These are phyloP conservation scores for Meda fulgida DNA, from an alignment of 2,797 vertebrate species.

Conservation along the genomic window DNA sequence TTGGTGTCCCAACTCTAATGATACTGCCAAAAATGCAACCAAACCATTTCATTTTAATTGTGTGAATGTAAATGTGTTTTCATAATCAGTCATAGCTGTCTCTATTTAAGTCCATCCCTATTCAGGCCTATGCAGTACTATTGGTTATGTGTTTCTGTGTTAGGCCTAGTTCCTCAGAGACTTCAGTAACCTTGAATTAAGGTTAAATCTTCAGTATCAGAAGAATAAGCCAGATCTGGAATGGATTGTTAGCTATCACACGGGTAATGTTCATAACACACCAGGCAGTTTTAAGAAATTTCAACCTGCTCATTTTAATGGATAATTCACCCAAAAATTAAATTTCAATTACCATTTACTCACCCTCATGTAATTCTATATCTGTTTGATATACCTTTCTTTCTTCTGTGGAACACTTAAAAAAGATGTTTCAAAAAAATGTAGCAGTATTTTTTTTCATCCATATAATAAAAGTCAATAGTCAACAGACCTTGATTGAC, in stretches of 20 bases:
- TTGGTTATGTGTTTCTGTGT: not conserved
- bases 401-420: not conserved
- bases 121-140: not conserved
- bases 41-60: slow-evolving; percentile 2
- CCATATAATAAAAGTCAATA: not conserved
- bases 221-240: not conserved
- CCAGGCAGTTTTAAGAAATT: not conserved
- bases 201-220: not conserved
- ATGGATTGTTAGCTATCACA: not conserved
- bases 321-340: not conserved
- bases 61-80: not conserved
- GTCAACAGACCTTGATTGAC: not conserved
- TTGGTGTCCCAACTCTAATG: not conserved
- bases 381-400: not conserved
- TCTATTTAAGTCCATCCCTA: not conserved
- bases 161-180: not conserved
- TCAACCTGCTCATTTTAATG: not conserved
- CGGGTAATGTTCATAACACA: not conserved
- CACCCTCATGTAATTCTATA: not conserved
- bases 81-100: not conserved
- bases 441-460: no score
- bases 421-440: not conserved
- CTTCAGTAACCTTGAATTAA: slow-evolving; percentile 21
- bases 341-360: not conserved
- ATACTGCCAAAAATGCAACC: not conserved